Evolutionary conservation across 2,797 vertebrate species (phyloP).

Genomic region (Ambastaia sidthimunki): DNA sequence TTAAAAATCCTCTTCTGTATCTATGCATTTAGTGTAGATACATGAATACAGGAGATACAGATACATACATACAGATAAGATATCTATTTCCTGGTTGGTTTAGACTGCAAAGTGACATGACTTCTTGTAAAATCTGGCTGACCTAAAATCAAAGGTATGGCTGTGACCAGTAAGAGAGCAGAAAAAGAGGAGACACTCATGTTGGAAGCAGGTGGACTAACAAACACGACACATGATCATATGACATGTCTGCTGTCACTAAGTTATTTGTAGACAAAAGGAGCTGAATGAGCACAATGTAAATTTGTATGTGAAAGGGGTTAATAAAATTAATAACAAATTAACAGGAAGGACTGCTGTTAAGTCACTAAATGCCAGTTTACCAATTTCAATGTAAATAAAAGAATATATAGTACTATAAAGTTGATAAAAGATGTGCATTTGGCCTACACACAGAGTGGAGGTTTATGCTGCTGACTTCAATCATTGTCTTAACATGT

Average conservation of each 20-base stretch:
- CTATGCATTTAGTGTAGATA: neutral
- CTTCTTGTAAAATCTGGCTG: constrained; percentile 43
- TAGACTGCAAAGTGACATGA: constrained; percentile 3
- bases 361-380: neutral
- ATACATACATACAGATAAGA: too few species aligned
- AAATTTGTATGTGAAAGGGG: constrained; percentile 1
- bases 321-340: too few species aligned
- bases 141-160: constrained; percentile 20
- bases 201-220: constrained; percentile 45
- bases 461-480: neutral
- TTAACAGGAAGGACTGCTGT: neutral
- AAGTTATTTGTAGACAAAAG: constrained; percentile 50
- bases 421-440: too few species aligned
- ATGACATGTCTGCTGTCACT: constrained; percentile 35
- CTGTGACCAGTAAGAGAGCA: constrained; percentile 33
- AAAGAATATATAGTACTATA: neutral
- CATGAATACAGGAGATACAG: too few species aligned
- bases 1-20: constrained; percentile 17
- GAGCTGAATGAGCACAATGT: neutral
- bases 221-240: constrained; percentile 42
- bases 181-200: constrained; percentile 34
- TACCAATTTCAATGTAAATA: neutral
- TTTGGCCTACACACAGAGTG: neutral
- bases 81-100: neutral
- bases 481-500: neutral